Evolutionary conservation across 2,797 vertebrate species (phyloP).

Genomic region (Pangasius mekongensis): DNA sequence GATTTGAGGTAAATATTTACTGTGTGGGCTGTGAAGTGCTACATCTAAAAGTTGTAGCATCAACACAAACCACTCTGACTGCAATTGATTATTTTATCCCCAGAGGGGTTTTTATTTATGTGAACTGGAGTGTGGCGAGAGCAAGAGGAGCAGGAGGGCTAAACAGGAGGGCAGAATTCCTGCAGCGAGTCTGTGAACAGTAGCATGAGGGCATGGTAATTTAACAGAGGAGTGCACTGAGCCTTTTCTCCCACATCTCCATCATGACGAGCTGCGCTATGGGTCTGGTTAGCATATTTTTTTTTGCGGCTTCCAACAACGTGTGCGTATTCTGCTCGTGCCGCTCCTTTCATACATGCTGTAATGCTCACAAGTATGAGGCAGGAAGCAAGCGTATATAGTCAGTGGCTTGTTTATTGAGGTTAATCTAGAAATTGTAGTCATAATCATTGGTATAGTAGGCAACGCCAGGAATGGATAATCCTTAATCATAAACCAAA

Average conservation of each 20-base stretch:
- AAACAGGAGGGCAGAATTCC: slow-evolving; percentile 22
- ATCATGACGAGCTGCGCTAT: not conserved
- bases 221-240: slow-evolving; percentile 13
- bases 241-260: not conserved
- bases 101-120: slow-evolving; percentile 13
- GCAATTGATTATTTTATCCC: slow-evolving; percentile 25
- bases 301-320: not conserved
- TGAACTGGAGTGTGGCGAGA: slow-evolving; percentile 7
- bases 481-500: not conserved
- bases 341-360: not conserved
- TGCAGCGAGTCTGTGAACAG: not conserved
- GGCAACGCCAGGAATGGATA: not conserved
- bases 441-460: not conserved
- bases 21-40: slow-evolving; percentile 11
- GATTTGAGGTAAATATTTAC: slow-evolving; percentile 21
- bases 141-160: not conserved
- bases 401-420: not conserved
- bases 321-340: not conserved
- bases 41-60: slow-evolving; percentile 20
- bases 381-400: not conserved
- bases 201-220: not conserved
- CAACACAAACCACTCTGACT: slow-evolving; percentile 20
- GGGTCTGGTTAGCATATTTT: not conserved
- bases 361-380: not conserved
- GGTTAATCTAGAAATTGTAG: not conserved